Conservation (phyloP, 1,140 invertebrate species). For the Euwallacea similis region DNA sequence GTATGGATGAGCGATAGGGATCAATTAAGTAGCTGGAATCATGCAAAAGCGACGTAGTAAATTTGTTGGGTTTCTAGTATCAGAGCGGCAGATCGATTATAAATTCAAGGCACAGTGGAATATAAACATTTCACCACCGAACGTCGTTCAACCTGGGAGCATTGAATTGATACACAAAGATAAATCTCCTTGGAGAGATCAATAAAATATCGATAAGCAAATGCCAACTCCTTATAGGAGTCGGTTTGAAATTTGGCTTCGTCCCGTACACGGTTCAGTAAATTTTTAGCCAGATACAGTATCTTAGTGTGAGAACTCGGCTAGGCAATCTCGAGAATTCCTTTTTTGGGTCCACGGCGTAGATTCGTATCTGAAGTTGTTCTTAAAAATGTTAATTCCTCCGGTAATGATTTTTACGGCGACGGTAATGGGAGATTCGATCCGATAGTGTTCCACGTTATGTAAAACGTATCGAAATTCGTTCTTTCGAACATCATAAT, state of each 20-base stretch:
- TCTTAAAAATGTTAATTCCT: conserved; percentile 30
- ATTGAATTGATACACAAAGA: conserved; percentile 32
- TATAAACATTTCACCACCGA: conserved; percentile 27
- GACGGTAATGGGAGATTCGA: conserved; percentile 22
- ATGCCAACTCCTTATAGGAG: conserved; percentile 32
- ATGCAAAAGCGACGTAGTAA: conserved; percentile 5
- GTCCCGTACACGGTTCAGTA: conserved; percentile 25
- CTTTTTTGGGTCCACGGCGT: conserved; percentile 23
- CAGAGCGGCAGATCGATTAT: conserved; percentile 17
- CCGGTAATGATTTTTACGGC: conserved; percentile 19
- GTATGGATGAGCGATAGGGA: too few species aligned
- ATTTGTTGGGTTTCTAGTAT: conserved; percentile 6
- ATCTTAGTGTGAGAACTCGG: conserved; percentile 32
- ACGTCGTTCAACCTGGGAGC: conserved; percentile 19
- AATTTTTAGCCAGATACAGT: conserved; percentile 32
- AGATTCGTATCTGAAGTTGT: conserved; percentile 28
- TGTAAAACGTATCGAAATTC: neutral
- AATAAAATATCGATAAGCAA: conserved; percentile 35
- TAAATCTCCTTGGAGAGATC: conserved; percentile 28
- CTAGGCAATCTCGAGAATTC: conserved; percentile 26
- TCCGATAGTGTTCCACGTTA: conserved; percentile 6
- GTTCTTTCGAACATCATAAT: neutral
- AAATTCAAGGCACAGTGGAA: conserved; percentile 32
- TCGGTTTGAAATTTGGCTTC: conserved; percentile 24
- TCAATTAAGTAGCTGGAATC: too few species aligned